Base-by-base conservation (phyloP, 2,888 invertebrate genomes). In the Eupithecia subumbrata region DNA sequence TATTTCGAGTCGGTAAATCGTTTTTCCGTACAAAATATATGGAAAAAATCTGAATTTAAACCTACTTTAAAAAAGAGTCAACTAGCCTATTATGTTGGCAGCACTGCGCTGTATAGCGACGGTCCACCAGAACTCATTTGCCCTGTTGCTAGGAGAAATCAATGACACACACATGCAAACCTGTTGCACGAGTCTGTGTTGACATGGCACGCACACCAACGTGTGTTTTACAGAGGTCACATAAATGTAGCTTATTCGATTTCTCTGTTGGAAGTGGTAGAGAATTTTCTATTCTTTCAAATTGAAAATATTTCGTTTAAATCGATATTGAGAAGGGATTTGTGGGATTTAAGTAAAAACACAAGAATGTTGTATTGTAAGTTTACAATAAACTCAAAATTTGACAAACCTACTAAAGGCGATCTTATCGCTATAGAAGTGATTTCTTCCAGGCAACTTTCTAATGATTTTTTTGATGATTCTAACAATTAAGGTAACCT, bases 131-230 rank as follows among this genome's bases (percentile, higher is more conserved):
- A 68, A 72, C 82, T 79, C 84, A 82, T 81, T 82, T 83, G 82
- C 90, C 91, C 90, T 92, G 91, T 92, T 92, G 92, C 92, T 88
- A 86, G 81, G 84, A 84, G 91, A 93, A 94, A 94, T 93, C 93
- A 92, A 94, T 93, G 92, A 89, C 87, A 89, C 87, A 86, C 88
- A 90, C 90, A 89, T 79, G 81, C 84, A 79, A 75, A 82, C 89
- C 89, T 90, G 91, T 91, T 93, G 93, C 93, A 88, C 85, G 83
- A 63, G 77, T 68, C 76, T 66, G 77, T 80, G 81, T 84, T 63
- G 43, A 43, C 72, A 85, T 78, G 52, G 76, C 76, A 82, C 83
- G 78, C 83, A 82, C 81, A 84, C 81, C 79, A 75, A 72, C 69
- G 5, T 12, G 5, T 12, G 11, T 8, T 73, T 79, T 79, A 78